Evolutionary conservation across 2,888 invertebrate species (phyloP), one percentile per base, ranked within the genome.

Genomic region (Iphiclides podalirius): DNA sequence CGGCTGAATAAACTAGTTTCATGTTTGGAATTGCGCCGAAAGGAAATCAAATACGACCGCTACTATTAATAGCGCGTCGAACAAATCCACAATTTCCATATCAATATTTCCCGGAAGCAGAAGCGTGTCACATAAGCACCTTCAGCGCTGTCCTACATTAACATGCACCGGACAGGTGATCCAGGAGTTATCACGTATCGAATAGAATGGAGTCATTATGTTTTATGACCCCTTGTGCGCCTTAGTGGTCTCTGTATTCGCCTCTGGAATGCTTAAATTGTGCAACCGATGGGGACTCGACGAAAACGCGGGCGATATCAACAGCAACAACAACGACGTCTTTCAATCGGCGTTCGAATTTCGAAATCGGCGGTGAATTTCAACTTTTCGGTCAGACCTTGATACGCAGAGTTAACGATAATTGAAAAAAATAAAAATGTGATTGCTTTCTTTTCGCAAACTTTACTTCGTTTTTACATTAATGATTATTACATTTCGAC

Each of bases 171-270:
- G 72, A 75, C 82, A 82, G 70, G 76, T 79, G 77, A 75, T 76
- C 76, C 79, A 73, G 77, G 80, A 81, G 77, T 81, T 77, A 84
- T 81, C 86, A 88, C 88, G 88, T 88, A 84, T 75, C 75, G 79
- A 85, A 88, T 85, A 87, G 85, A 88, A 88, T 88, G 80, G 87
- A 85, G 71, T 75, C 71, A 83, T 88, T 82, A 88, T 84, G 79
- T 86, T 88, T 88, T 80, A 88, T 76, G 78, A 86, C 74, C 88
- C 78, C 86, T 88, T 88, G 88, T 88, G 70, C 79, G 76, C 87
- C 87, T 76, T 88, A 86, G 84, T 70, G 60, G 86, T 72, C 66
- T 70, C 78, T 73, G 69, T 75, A 78, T 73, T 80, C 85, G 86
- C 83, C 86, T 84, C 81, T 82, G 80, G 84, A 87, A 81, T 72